Evolutionary conservation across 2,113 vertebrate species (phyloP).

Genomic region (Onychorhynchus coronatus): DNA sequence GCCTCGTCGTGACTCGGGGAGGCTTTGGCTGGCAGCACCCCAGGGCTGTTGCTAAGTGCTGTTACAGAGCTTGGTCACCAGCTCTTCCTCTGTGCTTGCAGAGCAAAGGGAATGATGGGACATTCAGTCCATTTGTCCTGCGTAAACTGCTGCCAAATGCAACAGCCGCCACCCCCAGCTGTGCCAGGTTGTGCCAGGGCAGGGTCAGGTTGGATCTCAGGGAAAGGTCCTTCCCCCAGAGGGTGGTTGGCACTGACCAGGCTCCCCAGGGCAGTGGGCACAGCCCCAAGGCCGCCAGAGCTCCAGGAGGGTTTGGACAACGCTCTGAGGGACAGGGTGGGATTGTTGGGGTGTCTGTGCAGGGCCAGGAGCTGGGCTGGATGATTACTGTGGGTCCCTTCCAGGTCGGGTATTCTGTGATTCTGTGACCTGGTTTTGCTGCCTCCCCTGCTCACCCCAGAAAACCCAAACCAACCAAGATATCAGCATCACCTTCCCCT

Average conservation of each 20-base stretch:
- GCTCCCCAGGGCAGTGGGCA: background rate
- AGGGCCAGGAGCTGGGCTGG: fast-evolving
- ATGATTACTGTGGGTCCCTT: fast-evolving
- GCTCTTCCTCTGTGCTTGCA: fast-evolving
- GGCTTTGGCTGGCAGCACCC: background rate
- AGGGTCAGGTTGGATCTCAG: fast-evolving
- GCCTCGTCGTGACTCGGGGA: fast-evolving
- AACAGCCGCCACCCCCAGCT: background rate
- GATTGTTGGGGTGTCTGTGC: fast-evolving
- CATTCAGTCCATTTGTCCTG: background rate
- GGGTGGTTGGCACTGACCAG: background rate
- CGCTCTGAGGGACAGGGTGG: background rate
- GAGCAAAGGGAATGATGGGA: fast-evolving
- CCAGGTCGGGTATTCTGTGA: background rate
- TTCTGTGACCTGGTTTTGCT: background rate
- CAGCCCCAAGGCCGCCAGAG: background rate
- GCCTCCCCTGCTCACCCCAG: background rate
- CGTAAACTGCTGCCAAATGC: background rate
- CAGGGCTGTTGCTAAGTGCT: background rate
- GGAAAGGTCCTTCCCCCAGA: background rate
- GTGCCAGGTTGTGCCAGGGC: background rate
- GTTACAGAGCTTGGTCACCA: fast-evolving
- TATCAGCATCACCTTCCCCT: background rate
- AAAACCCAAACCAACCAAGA: background rate
- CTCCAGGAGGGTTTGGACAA: background rate